Evolutionary conservation across 2,888 invertebrate genomes (phyloP), one percentile per base, ranked within the genome.

Genomic region (Drosophila ochracea): DNA sequence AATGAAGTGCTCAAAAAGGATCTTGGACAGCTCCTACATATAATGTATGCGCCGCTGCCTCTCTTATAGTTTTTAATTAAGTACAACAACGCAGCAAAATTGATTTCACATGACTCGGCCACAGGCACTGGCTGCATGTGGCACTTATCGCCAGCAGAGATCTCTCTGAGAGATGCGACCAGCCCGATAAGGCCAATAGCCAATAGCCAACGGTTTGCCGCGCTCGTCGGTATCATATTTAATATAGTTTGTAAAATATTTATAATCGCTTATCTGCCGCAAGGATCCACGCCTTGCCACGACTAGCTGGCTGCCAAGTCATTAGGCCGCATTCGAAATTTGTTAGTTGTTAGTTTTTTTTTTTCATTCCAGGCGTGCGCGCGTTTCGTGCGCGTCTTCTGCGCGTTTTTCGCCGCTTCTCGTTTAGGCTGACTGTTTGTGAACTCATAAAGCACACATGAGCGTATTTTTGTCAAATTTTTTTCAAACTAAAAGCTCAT

Each of bases 61-160:
- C 13, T 55, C 43, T 74, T 71, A 59, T 39, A 58, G 47, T 73
- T 87, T 87, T 89, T 88, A 88, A 88, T 88, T 88, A 88, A 85
- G 85, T 85, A 87, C 83, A 87, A 89, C 87, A 87, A 88, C 89
- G 85, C 88, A 88, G 88, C 88, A 83, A 88, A 88, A 89, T 88
- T 88, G 88, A 88, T 89, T 89, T 82, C 75, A 81, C 81, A 75
- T 73, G 69, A 68, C 31, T 68, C 49, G 54, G 55, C 60, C 37
- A 37, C 19, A 16, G 37, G 37, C 37, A 43, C 50, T 43, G 50
- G 60, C 43, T 28, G 50, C 47, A 25, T 63, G 39, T 33, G 67
- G 67, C 64, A 59, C 64, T 67, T 80, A 83, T 86, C 89, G 60
- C 39, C 2, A n/a, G 28, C 60, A 30, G 66, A 73, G 86, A 82